Conservation (phyloP, 2,797 vertebrate genomes). For the Hippopotamyrus pictus region DNA sequence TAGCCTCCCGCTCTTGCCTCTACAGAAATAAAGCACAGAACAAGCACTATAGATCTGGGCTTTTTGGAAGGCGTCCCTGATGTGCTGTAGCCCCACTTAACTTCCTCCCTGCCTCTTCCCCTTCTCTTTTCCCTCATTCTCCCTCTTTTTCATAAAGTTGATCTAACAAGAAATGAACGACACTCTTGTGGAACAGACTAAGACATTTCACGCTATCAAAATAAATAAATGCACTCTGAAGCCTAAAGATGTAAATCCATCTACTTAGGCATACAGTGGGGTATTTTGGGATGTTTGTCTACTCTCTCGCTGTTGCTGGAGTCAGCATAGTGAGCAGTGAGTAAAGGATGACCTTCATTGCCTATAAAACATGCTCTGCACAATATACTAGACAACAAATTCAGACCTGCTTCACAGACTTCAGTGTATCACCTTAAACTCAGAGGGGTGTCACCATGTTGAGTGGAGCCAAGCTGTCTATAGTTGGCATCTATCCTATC, state of each 20-base stretch:
- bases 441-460: conserved; percentile 7
- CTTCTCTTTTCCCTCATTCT: conserved; percentile 22
- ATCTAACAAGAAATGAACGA: conserved; percentile 16
- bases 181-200: conserved; percentile 13
- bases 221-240: background rate
- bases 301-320: background rate
- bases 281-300: background rate
- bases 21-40: conserved; percentile 20
- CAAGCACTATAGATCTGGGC: conserved; percentile 18
- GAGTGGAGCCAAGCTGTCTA: conserved; percentile 33
- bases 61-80: background rate
- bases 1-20: background rate
- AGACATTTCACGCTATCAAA: conserved; percentile 22
- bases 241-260: background rate
- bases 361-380: background rate
- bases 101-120: conserved; percentile 33
- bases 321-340: background rate
- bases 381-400: conserved; percentile 8
- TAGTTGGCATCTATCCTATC: conserved; percentile 67
- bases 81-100: background rate
- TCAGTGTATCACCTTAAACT: conserved; percentile 11
- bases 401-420: conserved; percentile 14
- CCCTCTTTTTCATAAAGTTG: conserved; percentile 26
- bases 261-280: background rate
- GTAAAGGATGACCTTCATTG: background rate